Base-by-base conservation (phyloP, 2,888 invertebrate genomes). In the Agrotis puta region DNA sequence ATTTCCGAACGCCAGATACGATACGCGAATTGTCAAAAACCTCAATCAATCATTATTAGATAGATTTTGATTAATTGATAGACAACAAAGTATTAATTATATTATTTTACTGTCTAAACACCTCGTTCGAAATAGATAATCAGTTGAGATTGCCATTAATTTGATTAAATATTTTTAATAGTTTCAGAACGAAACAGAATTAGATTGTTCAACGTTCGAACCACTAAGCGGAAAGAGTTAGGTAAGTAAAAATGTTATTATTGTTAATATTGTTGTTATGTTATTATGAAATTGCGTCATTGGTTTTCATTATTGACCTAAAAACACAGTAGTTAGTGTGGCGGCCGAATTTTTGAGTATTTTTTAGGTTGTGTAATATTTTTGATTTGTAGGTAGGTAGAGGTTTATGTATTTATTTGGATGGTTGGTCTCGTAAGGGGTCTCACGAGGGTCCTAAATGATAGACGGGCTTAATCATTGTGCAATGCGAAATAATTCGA, bases 141-240 rank as follows among this genome's bases (percentile, higher is more conserved):
- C 2, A 20, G 13, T 47, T 45, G 4, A 24, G 9, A 67, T 18
- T 33, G 2, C 0, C 4, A 48, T 39, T 39, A 11, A 39, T 11
- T 39, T 39, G 9, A 9, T 9, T 11, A 39, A 39, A 39, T 39
- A 39, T 39, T 39, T 11, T 39, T 39, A 39, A 39, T 27, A 16
- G 50, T 79, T 79, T 79, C 79, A 22, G 79, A 83, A 79, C 79
- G 79, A 50, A 56, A 51, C 48, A 16, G 79, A 82, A 78, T 82
- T 79, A 79, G 84, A 83, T 79, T 80, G 79, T 79, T 54, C 64
- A 74, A 83, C 65, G 64, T 79, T 57, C 57, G 39, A 33, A 20
- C 45, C 9, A 7, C 43, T 47, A 63, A 51, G 81, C 57, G 81
- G 79, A 83, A 74, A 68, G n/a, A 57, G 83, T 72, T 74, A 74